Evolutionary conservation across 2,888 invertebrate species (phyloP).

Genomic region (Drosophila engyochracea): DNA sequence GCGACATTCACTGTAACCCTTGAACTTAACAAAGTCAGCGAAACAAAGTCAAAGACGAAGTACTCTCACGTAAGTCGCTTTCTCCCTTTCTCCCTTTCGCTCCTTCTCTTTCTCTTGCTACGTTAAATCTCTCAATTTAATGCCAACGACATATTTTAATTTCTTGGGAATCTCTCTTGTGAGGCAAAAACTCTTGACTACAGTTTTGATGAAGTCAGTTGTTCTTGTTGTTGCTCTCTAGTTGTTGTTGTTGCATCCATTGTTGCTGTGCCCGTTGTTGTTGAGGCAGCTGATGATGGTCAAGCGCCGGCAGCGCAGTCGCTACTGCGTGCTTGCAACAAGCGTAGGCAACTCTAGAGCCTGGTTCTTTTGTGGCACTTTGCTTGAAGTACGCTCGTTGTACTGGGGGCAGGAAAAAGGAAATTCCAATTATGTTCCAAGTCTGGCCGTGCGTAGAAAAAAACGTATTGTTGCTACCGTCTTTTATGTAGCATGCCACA

Average conservation of each 20-base stretch:
- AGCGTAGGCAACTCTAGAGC: constrained; percentile 53
- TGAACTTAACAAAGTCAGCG: constrained; percentile 49
- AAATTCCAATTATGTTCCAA: constrained; percentile 79
- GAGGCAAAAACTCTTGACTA: constrained; percentile 43
- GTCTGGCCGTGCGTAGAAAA: constrained; percentile 79
- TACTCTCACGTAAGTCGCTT: constrained; percentile 37
- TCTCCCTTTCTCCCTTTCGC: constrained; percentile 44
- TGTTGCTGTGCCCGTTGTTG: constrained; percentile 28
- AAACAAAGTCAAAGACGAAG: constrained; percentile 5
- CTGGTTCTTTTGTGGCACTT: constrained; percentile 72
- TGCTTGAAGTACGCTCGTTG: constrained; percentile 29
- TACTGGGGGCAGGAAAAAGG: constrained; percentile 69
- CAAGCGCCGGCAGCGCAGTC: constrained; percentile 35
- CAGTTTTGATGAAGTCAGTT: constrained; percentile 47
- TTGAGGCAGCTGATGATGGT: constrained; percentile 44
- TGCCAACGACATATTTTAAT: constrained; percentile 49
- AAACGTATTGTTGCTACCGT: constrained; percentile 65
- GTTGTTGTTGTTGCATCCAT: constrained; percentile 22
- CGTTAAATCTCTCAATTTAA: constrained; percentile 17
- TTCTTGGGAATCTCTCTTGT: constrained; percentile 43
- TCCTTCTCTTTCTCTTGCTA: constrained; percentile 20
- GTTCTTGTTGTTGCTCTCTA: constrained; percentile 7
- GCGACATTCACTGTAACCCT: constrained; percentile 48
- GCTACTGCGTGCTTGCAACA: constrained; percentile 28
- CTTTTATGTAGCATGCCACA: constrained; percentile 58